Evolutionary conservation across 2,888 invertebrate species (phyloP).

Genomic region (Ectropis crepuscularia): DNA sequence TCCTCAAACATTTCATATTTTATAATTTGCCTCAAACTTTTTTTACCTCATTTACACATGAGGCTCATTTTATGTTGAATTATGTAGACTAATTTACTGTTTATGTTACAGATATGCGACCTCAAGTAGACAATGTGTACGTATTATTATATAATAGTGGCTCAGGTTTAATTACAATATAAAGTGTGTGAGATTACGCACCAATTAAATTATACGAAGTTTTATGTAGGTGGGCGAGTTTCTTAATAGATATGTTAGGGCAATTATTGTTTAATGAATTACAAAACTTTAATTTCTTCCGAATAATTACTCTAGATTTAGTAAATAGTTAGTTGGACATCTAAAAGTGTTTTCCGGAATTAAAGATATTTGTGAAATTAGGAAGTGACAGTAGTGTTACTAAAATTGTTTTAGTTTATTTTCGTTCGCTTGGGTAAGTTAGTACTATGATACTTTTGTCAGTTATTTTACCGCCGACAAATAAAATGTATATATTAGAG

Average conservation of each 20-base stretch:
- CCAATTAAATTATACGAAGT: constrained; percentile 22
- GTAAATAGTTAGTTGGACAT: background rate
- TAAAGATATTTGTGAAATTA: too few species aligned
- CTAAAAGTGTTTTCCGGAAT: too few species aligned
- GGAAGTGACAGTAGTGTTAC: too few species aligned
- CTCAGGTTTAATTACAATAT: constrained; percentile 22
- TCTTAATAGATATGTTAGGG: constrained; percentile 1
- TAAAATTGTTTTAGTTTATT: too few species aligned
- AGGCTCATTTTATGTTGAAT: background rate
- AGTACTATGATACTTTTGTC: too few species aligned
- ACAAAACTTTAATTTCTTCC: constrained; percentile 9
- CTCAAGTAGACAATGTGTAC: constrained; percentile 24
- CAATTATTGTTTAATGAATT: constrained; percentile 16
- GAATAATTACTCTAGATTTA: constrained; percentile 3
- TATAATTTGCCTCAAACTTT: background rate
- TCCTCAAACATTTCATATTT: too few species aligned
- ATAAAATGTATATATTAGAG: too few species aligned
- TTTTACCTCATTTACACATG: background rate
- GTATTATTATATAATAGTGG: constrained; percentile 21
- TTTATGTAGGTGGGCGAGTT: constrained; percentile 22
- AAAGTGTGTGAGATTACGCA: constrained; percentile 24
- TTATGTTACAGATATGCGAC: background rate
- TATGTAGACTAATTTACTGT: constrained; percentile 8
- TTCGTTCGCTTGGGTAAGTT: too few species aligned
- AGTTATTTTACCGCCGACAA: too few species aligned